phyloP scores from a whole-genome alignment of 2,113 vertebrate genomes.

The Thermophis baileyi region DNA sequence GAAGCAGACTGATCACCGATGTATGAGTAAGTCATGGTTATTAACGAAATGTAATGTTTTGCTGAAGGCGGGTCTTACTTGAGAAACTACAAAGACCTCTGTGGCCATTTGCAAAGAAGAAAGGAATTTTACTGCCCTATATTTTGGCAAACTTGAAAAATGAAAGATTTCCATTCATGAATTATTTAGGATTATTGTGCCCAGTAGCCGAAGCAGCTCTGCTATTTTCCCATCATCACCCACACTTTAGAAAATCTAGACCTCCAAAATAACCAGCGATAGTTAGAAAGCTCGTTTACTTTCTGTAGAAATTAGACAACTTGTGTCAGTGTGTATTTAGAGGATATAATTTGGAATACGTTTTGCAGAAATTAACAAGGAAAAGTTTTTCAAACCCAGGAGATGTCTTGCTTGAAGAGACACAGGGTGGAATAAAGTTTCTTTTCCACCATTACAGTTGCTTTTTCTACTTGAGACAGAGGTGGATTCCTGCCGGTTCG shows the following conservation, averaged over 20 bases:
- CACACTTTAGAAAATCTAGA: conserved; percentile 37
- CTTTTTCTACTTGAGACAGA: no score
- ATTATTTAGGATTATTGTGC: neutral
- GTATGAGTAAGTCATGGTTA: neutral
- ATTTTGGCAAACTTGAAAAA: neutral
- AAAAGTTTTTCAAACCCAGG: conserved; percentile 42
- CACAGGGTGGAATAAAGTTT: conserved; percentile 41
- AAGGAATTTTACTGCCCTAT: rapidly evolving
- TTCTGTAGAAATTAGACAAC: neutral
- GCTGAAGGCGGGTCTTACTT: neutral
- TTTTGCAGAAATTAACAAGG: neutral
- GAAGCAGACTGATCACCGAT: neutral
- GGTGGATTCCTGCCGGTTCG: no score
- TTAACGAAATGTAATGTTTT: neutral
- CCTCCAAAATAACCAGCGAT: conserved; percentile 51
- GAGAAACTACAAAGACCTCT: neutral
- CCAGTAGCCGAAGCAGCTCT: neutral
- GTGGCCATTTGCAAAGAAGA: neutral
- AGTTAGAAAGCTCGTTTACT: conserved; percentile 49
- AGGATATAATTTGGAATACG: neutral
- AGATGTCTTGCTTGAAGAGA: conserved; percentile 51
- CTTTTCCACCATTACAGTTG: neutral
- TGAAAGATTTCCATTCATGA: neutral
- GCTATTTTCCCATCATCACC: conserved; percentile 21
- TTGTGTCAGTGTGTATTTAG: neutral